phyloP scores from a whole-genome alignment of 2,113 vertebrate genomes.

The Vidua chalybeata region DNA sequence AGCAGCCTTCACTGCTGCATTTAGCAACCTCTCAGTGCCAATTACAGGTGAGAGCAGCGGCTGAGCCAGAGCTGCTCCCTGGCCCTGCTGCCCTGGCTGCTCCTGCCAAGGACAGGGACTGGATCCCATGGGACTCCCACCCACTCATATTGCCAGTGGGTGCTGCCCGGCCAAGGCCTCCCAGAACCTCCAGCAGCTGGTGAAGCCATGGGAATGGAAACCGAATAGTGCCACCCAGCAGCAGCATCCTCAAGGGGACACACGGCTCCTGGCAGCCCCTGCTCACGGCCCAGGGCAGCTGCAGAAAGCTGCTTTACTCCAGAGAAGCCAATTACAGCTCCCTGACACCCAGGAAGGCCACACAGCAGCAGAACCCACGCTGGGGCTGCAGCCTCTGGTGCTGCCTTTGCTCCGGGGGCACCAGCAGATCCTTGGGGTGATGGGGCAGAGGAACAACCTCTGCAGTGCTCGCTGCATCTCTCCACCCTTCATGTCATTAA shows the following conservation, averaged over 20 bases:
- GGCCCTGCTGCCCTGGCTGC: fast-evolving
- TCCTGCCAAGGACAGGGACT: neutral
- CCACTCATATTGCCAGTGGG: fast-evolving
- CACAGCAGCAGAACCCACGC: fast-evolving
- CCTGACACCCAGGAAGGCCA: neutral
- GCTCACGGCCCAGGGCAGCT: neutral
- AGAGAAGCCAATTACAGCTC: neutral
- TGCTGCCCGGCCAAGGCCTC: neutral
- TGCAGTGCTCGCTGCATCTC: neutral
- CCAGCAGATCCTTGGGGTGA: fast-evolving
- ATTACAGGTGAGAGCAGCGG: neutral
- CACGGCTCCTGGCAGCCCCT: neutral
- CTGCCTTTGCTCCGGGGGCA: fast-evolving
- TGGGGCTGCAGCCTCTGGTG: fast-evolving
- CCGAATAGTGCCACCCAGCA: fast-evolving
- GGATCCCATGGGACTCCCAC: fast-evolving
- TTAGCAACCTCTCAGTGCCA: neutral
- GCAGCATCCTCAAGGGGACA: neutral
- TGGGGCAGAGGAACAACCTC: fast-evolving
- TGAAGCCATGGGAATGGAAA: neutral
- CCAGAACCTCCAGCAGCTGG: neutral
- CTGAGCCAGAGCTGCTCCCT: neutral
- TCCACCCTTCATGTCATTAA: neutral
- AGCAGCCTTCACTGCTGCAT: neutral
- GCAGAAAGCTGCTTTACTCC: neutral